These are phyloP conservation scores for Pyrrhura leucotis DNA, from an alignment of 2,797 vertebrate genomes.

Conservation along the genomic window DNA sequence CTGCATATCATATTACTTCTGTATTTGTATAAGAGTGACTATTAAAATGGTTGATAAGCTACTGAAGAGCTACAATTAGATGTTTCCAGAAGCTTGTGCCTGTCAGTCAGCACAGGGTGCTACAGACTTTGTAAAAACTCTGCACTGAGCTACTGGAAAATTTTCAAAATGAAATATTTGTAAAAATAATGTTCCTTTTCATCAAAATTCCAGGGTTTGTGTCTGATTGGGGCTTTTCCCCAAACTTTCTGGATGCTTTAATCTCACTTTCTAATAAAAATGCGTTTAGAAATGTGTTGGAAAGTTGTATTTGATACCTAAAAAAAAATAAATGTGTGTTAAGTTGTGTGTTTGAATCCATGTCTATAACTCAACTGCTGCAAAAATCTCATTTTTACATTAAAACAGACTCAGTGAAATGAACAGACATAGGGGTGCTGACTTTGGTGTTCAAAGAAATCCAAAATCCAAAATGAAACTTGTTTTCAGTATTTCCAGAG, in stretches of 20 bases:
- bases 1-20: slow-evolving; percentile 40
- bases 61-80: slow-evolving; percentile 46
- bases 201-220: not conserved
- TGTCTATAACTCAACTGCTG: not conserved
- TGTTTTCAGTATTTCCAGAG: not conserved
- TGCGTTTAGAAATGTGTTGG: not conserved
- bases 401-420: not conserved
- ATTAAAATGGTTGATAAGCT: slow-evolving; percentile 53
- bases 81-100: slow-evolving; percentile 46
- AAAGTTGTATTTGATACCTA: not conserved
- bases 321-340: fast-evolving
- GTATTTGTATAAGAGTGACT: slow-evolving; percentile 18
- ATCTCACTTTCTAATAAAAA: not conserved
- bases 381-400: not conserved
- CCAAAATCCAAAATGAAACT: not conserved
- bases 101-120: slow-evolving; percentile 23
- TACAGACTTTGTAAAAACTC: not conserved
- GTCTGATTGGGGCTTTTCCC: fast-evolving
- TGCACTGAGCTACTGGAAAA: not conserved
- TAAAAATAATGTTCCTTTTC: not conserved
- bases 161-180: not conserved
- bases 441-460: not conserved
- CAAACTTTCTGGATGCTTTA: not conserved
- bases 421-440: not conserved
- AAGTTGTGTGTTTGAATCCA: not conserved